phyloP scores from a whole-genome alignment of 2,888 invertebrate species.

The Morinoia aosen region DNA sequence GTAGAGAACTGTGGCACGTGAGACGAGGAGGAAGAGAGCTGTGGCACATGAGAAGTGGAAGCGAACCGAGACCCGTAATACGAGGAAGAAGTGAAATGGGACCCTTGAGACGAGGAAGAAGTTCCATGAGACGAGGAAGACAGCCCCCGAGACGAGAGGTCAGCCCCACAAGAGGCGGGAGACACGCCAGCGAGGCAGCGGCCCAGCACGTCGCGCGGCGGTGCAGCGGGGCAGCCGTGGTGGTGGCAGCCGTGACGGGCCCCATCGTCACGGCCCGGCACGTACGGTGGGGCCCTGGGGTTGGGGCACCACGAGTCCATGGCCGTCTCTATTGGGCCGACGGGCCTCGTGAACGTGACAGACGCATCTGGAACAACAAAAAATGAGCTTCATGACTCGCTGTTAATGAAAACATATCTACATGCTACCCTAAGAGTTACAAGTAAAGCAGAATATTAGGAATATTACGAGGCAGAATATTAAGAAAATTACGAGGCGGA shows the following conservation, averaged over 20 bases:
- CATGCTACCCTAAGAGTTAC: too few species aligned
- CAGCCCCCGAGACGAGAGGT: not conserved
- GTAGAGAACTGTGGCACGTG: not conserved
- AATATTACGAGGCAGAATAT: too few species aligned
- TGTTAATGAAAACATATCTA: not conserved
- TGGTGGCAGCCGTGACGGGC: not conserved
- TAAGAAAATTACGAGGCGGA: not conserved
- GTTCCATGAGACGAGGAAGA: too few species aligned
- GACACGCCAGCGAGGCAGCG: not conserved
- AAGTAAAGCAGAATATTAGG: too few species aligned
- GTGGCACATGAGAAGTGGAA: not conserved
- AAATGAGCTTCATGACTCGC: not conserved
- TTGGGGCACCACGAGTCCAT: slow-evolving; percentile 59
- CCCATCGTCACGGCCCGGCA: slow-evolving; percentile 51
- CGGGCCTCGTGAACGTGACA: not conserved
- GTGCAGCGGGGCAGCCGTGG: not conserved
- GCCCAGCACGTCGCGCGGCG: not conserved
- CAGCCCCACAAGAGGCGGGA: not conserved
- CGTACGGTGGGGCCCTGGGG: slow-evolving; percentile 57
- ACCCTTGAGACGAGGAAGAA: not conserved
- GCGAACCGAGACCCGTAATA: not conserved
- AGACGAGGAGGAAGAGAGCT: not conserved
- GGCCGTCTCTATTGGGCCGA: not conserved
- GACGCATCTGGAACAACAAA: not conserved
- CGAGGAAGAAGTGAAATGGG: not conserved